Evolutionary conservation across 2,797 vertebrate species (phyloP).

Genomic region (Gallirallus australis): DNA sequence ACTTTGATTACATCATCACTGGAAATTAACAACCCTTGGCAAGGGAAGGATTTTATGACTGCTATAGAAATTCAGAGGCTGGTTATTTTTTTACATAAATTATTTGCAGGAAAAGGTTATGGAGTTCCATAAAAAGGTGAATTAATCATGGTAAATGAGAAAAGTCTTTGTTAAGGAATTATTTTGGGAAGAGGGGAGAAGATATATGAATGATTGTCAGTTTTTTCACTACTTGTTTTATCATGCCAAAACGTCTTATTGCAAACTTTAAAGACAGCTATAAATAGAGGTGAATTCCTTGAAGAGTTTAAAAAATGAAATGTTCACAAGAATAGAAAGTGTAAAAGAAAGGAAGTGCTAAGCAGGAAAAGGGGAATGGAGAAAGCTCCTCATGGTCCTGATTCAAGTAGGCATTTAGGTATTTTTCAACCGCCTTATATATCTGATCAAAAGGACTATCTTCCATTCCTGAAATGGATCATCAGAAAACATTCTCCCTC

Average conservation of each 20-base stretch:
- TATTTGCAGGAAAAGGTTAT: slow-evolving; percentile 22
- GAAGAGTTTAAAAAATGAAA: not conserved
- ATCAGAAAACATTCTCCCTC: not conserved
- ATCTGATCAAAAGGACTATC: not conserved
- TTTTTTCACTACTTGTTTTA: not conserved
- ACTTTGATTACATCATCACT: slow-evolving; percentile 33
- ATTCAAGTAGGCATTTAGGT: not conserved
- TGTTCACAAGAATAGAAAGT: not conserved
- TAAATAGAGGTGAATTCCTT: not conserved
- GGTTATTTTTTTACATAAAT: slow-evolving; percentile 41
- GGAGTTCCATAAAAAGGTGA: not conserved
- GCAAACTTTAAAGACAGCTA: not conserved
- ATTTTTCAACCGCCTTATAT: not conserved
- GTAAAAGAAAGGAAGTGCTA: not conserved
- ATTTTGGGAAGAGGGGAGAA: not conserved
- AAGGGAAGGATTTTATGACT: slow-evolving; percentile 32
- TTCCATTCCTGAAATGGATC: not conserved
- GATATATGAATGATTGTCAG: not conserved
- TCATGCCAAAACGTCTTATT: not conserved
- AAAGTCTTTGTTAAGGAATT: not conserved
- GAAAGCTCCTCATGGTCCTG: not conserved
- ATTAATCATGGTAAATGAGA: not conserved
- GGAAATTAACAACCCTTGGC: slow-evolving; percentile 32
- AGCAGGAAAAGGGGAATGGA: not conserved
- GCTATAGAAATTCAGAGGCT: slow-evolving; percentile 22